Evolutionary conservation across 2,113 vertebrate species (phyloP), one percentile per base, ranked within the genome.

Genomic region (Corvus moneduloides): DNA sequence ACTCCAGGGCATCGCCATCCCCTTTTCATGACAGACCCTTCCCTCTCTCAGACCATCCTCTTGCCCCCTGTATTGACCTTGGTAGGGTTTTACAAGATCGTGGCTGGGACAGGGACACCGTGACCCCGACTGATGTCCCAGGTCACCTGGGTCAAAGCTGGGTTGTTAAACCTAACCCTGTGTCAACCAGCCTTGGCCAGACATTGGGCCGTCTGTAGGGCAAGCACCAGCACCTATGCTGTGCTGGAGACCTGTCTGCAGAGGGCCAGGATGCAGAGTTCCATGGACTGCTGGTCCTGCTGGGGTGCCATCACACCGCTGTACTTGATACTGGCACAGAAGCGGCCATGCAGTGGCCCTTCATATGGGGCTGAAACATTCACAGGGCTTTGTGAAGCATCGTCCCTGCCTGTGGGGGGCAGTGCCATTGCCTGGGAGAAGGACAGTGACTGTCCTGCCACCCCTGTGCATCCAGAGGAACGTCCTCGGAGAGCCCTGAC

Each of bases 401-500:
- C 2, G 1, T 54, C 33, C 24, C 10, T 35, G 13, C 30, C 39
- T n/a, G 10, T 1, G 3, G 28, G 27, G n/a, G 24, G 15, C 41
- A 75, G 46, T 66, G 77, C 28, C 39, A 30, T 18, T 44, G 69
- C 15, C 28, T 0, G 2, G 49, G 54, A 71, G 48, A 64, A 39
- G 69, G 32, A n/a, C 67, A 32, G n/a, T 32, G 78, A 17, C 41
- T 17, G 51, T n/a, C 64, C 74, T 76, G 66, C 54, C 74, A 73
- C 35, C 37, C 33, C 1, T 1, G 10, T 28, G 9, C 4, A 7
- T 56, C 58, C 35, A 30, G 56, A 62, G 46, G 37, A 66, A 24
- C 0, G 0, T 62, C 81, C 62, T 82, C 0, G 0, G 49, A 77
- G 63, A 81, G 69, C 78, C 26, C 0, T 4, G 66, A 14, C 39